Base-by-base conservation (phyloP, 2,888 invertebrate species). In the Sarcophaga subvicina region DNA sequence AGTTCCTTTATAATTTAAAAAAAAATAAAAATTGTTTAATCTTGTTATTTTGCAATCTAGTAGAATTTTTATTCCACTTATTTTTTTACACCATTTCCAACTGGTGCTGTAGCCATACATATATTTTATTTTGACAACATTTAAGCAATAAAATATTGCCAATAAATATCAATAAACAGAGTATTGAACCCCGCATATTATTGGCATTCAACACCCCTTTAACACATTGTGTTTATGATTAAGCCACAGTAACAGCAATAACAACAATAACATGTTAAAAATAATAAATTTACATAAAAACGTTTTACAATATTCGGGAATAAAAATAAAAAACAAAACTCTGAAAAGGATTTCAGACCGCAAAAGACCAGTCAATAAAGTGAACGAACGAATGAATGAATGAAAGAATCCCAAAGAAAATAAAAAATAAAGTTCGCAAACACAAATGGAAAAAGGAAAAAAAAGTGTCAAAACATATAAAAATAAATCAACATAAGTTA, bases 181-280 rank as follows among this genome's bases (percentile, higher is more conserved):
- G 49, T 0, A 49, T 49, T 14, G 49, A 14, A 49, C 14, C 49
- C 37, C 37, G 37, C 14, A 49, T 49, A 49, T 49, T 45, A 62
- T 62, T 14, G 45, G 60, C 72, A 72, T 45, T 62, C 37, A 72
- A 62, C 72, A 72, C 45, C 60, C 72, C 60, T 60, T 49, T 49
- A 14, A 49, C 11, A 49, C 4, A 49, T 49, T 49, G 60, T 37
- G 37, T n/a, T 37, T 20, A 62, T 20, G 12, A 59, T 45, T 72
- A 72, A 8, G 12, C 27, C 17, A 20, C 71, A 37, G 37, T 37
- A 37, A 37, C 27, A 37, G n/a, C 45, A 71, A 27, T 6, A 45
- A 45, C 45, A 5, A 27, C 37, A 66, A 66, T 17, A 70, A 54
- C 12, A 37, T 37, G 37, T 37, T 37, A 37, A 37, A 37, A 37